Evolutionary conservation across 1,140 invertebrate genomes (phyloP).

Genomic region (Microplitis mediator): DNA sequence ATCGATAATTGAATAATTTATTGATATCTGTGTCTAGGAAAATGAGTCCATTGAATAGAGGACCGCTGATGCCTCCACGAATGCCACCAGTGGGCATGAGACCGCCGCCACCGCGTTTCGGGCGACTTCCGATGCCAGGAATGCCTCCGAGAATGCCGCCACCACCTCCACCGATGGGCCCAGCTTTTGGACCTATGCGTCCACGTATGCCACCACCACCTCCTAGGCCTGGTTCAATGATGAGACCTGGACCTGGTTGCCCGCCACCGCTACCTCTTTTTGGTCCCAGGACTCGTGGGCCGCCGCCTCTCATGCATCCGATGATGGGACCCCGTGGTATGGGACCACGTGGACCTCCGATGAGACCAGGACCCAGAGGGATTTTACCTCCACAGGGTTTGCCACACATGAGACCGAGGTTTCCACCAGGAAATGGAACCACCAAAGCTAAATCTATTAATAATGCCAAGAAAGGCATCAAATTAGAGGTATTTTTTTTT

Average conservation of each 20-base stretch:
- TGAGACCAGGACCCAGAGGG: slow-evolving; percentile 43
- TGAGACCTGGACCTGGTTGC: slow-evolving; percentile 38
- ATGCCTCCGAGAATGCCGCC: slow-evolving; percentile 43
- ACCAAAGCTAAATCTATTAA: slow-evolving; percentile 42
- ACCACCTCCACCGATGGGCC: slow-evolving; percentile 36
- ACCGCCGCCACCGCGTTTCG: slow-evolving; percentile 46
- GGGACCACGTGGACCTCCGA: slow-evolving; percentile 41
- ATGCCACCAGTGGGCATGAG: slow-evolving; percentile 41
- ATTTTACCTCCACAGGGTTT: slow-evolving; percentile 33
- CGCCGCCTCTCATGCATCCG: slow-evolving; percentile 37
- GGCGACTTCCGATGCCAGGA: slow-evolving; percentile 34
- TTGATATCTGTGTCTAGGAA: neutral
- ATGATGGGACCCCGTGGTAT: slow-evolving; percentile 44
- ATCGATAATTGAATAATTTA: neutral
- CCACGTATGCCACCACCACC: slow-evolving; percentile 39
- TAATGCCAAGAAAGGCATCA: slow-evolving; percentile 45
- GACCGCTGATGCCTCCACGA: slow-evolving; percentile 42
- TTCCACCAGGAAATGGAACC: slow-evolving; percentile 37
- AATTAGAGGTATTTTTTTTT: slow-evolving; percentile 44
- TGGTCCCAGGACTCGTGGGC: slow-evolving; percentile 40
- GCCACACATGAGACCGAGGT: slow-evolving; percentile 49
- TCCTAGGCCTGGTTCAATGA: slow-evolving; percentile 24
- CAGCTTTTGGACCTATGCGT: slow-evolving; percentile 41
- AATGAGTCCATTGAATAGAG: slow-evolving; percentile 52
- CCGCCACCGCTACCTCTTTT: slow-evolving; percentile 39